Conservation (phyloP, 2,888 invertebrate species). For the Melanophora roralis region DNA sequence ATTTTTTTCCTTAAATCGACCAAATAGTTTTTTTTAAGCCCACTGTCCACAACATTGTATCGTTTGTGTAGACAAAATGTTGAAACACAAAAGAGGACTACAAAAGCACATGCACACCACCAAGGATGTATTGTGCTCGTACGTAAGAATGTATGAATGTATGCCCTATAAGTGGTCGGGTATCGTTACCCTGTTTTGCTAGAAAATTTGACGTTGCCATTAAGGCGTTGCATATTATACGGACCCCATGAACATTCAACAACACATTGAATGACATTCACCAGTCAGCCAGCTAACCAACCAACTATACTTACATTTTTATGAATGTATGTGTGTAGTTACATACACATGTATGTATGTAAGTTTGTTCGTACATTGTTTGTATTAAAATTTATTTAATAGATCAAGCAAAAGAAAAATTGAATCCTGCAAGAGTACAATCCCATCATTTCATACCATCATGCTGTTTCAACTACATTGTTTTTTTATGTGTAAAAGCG, state of each 20-base stretch:
- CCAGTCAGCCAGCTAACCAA: slow-evolving; percentile 57
- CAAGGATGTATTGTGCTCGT: not conserved
- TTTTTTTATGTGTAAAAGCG: not conserved
- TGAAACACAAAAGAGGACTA: slow-evolving; percentile 19
- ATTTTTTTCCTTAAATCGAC: no score
- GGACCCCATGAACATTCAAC: slow-evolving; percentile 53
- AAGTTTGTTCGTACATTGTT: no score
- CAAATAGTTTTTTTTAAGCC: no score
- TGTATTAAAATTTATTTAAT: no score
- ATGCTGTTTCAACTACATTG: not conserved
- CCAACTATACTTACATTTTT: slow-evolving; percentile 57
- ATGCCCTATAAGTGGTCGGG: slow-evolving; percentile 56
- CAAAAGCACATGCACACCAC: slow-evolving; percentile 13
- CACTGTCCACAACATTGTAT: slow-evolving; percentile 53
- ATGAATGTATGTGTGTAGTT: no score
- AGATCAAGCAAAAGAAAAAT: slow-evolving; percentile 14
- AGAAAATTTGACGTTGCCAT: slow-evolving; percentile 61
- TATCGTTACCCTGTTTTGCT: slow-evolving; percentile 61
- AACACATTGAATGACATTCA: slow-evolving; percentile 24
- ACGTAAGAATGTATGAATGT: not conserved
- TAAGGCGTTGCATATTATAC: slow-evolving; percentile 62
- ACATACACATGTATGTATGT: no score
- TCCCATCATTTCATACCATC: slow-evolving; percentile 20
- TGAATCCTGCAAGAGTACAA: slow-evolving; percentile 1
- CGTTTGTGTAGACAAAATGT: slow-evolving; percentile 48